These are phyloP conservation scores for Regulus satrapa DNA, from an alignment of 2,113 vertebrate species.

Conservation along the genomic window DNA sequence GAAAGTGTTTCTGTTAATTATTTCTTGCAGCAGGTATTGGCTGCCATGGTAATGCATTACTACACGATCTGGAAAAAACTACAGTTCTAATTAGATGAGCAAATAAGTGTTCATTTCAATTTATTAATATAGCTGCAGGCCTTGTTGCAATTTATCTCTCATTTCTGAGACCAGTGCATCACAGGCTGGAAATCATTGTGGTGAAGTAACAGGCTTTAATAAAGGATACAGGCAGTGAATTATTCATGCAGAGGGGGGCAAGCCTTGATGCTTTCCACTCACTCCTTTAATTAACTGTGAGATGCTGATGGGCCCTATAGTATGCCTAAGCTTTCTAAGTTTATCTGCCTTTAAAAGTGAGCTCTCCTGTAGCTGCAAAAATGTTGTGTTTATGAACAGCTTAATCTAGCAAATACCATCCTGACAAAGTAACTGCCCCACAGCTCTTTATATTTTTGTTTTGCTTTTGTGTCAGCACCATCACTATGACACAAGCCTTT, in stretches of 20 bases:
- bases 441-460: background rate
- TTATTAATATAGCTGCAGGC: constrained; percentile 81
- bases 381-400: background rate
- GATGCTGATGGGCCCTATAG: constrained; percentile 53
- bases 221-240: constrained; percentile 77
- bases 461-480: background rate
- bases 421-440: background rate
- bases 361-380: constrained; percentile 20
- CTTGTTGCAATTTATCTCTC: constrained; percentile 77
- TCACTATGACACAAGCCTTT: background rate
- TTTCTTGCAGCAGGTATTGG: constrained; percentile 59
- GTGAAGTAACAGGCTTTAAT: constrained; percentile 77
- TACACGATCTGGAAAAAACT: constrained; percentile 70
- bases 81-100: constrained; percentile 78
- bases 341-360: constrained; percentile 52
- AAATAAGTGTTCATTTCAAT: constrained; percentile 82
- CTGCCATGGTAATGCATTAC: constrained; percentile 68
- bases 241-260: constrained; percentile 74
- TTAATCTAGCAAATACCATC: background rate
- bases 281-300: constrained; percentile 78
- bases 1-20: constrained; percentile 57
- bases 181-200: constrained; percentile 70
- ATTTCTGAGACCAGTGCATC: constrained; percentile 70
- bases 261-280: constrained; percentile 70
- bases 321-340: constrained; percentile 52